Percentiles rank a stretch among this genome's conserved stretches.
phyloP scores from a whole-genome alignment of 2,113 vertebrate genomes.

The Pangasianodon gigas region DNA sequence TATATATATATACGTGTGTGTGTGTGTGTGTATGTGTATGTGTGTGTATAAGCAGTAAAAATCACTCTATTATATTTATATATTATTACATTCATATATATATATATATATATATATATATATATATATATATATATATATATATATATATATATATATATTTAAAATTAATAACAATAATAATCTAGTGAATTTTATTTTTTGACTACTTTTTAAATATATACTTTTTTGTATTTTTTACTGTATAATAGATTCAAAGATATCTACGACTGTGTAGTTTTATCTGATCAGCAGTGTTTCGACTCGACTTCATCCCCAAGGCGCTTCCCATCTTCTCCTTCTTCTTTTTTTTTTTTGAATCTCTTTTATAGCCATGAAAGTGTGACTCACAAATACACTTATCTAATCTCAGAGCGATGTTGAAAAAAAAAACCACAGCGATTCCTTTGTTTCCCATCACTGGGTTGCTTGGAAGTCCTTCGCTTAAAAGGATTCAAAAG shows the following conservation, averaged over 20 bases:
- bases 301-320: constrained; percentile 45
- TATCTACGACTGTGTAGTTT: not conserved
- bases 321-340: constrained; percentile 3
- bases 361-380: constrained; percentile 44
- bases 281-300: constrained; percentile 52
- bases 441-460: constrained; percentile 52
- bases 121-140: too few relatives aligned
- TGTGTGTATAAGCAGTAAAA: too few relatives aligned
- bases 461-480: constrained; percentile 57
- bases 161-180: not conserved
- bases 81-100: too few relatives aligned
- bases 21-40: too few relatives aligned
- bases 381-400: constrained; percentile 53
- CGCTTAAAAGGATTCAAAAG: constrained; percentile 47
- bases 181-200: not conserved
- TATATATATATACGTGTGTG: too few relatives aligned
- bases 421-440: not conserved
- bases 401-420: constrained; percentile 65
- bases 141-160: too few relatives aligned
- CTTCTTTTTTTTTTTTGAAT: constrained; percentile 42
- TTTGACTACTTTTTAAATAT: not conserved
- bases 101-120: too few relatives aligned
- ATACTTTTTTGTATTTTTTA: not conserved
- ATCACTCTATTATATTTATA: too few relatives aligned
- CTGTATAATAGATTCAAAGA: not conserved